Evolutionary conservation across 2,888 invertebrate species (phyloP).

Genomic region (Trilocha varians): DNA sequence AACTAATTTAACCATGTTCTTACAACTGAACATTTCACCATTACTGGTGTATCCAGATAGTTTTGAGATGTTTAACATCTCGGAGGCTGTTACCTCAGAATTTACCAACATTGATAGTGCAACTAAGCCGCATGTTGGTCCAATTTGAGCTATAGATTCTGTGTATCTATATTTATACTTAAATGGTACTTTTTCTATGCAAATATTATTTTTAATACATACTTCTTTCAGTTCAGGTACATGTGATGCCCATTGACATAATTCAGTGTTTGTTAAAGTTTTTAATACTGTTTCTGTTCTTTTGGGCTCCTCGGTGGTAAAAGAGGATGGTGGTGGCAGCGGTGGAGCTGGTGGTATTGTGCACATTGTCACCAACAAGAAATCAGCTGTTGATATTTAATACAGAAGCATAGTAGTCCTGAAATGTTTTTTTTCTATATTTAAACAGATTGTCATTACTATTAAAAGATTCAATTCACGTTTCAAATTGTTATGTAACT

Average conservation of each 20-base stretch:
- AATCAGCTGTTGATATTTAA: too few species aligned
- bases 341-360: constrained; percentile 47
- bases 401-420: too few species aligned
- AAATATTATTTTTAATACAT: constrained; percentile 71
- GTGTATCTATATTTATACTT: constrained; percentile 54
- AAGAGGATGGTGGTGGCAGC: constrained; percentile 24
- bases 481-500: too few species aligned
- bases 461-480: too few species aligned
- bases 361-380: constrained; percentile 35
- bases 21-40: constrained; percentile 92
- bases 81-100: constrained; percentile 66
- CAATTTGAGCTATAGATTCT: constrained; percentile 61
- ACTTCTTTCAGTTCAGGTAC: constrained; percentile 73
- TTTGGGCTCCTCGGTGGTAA: constrained; percentile 8
- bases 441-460: too few species aligned
- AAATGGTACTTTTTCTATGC: constrained; percentile 60
- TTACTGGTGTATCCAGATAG: constrained; percentile 80
- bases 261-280: constrained; percentile 10
- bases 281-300: constrained; percentile 5
- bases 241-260: constrained; percentile 71
- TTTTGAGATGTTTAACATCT: constrained; percentile 77
- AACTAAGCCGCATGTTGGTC: constrained; percentile 90
- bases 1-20: constrained; percentile 77
- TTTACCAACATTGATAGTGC: constrained; percentile 86
- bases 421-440: too few species aligned